Conservation (phyloP, 1,140 invertebrate genomes). For the Mycetomoellerius zeteki region DNA sequence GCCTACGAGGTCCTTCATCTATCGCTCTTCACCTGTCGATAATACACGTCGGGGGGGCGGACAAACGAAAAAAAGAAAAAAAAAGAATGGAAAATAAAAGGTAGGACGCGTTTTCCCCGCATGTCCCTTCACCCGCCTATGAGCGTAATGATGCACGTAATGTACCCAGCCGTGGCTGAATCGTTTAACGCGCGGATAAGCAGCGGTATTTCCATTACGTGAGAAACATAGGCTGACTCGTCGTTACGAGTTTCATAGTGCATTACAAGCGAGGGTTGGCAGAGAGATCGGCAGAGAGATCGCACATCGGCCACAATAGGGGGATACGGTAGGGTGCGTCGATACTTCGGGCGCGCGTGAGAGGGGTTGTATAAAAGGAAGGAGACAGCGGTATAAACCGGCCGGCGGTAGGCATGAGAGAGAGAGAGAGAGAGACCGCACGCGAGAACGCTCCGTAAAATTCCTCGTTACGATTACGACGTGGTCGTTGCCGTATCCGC, state of each 20-base stretch:
- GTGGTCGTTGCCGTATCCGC: constrained; percentile 76
- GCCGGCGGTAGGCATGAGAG: not conserved
- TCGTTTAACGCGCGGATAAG: constrained; percentile 63
- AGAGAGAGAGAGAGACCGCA: constrained; percentile 46
- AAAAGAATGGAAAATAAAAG: constrained; percentile 7
- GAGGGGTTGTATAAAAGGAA: constrained; percentile 40
- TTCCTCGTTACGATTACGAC: constrained; percentile 83
- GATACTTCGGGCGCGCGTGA: constrained; percentile 31
- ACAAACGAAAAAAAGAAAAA: not conserved
- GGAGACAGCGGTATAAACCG: constrained; percentile 48
- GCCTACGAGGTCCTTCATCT: constrained; percentile 25
- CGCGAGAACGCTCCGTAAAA: constrained; percentile 75
- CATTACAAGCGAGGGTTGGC: constrained; percentile 55
- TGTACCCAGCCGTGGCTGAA: constrained; percentile 63
- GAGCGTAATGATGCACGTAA: constrained; percentile 63
- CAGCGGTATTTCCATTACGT: constrained; percentile 74
- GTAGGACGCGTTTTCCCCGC: not conserved
- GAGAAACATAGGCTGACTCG: constrained; percentile 74
- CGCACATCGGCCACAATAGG: constrained; percentile 25
- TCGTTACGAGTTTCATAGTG: constrained; percentile 75
- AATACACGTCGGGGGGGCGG: constrained; percentile 14
- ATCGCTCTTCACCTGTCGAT: constrained; percentile 39
- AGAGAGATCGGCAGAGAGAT: constrained; percentile 31
- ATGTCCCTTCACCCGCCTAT: constrained; percentile 5
- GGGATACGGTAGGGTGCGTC: constrained; percentile 46